phyloP scores from a whole-genome alignment of 2,888 invertebrate genomes.

The Caenorhabditis becei region DNA sequence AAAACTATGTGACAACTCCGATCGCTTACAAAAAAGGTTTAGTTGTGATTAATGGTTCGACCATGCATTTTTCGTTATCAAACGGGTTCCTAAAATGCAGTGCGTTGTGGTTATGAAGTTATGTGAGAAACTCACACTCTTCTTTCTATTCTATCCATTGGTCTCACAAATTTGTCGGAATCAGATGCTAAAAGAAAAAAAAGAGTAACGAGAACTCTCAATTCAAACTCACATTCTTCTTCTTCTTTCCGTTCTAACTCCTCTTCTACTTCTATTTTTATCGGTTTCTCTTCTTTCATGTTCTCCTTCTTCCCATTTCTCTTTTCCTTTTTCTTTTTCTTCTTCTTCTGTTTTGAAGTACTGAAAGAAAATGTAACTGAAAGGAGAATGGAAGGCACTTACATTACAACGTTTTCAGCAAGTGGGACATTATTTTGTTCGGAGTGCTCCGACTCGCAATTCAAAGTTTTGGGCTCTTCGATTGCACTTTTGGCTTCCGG shows the following conservation, averaged over 20 bases:
- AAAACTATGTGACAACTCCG: slow-evolving; percentile 19
- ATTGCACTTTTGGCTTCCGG: neutral
- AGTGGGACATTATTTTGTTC: neutral
- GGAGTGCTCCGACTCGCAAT: neutral
- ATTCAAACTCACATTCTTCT: neutral
- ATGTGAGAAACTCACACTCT: neutral
- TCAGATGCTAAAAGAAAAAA: too few relatives aligned
- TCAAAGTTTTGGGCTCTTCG: neutral
- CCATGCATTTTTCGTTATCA: slow-evolving; percentile 29
- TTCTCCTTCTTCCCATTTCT: neutral
- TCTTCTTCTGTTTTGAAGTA: neutral
- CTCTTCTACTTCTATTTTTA: neutral
- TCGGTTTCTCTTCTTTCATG: neutral
- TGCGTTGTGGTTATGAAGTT: neutral
- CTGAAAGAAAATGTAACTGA: neutral
- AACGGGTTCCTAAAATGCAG: slow-evolving; percentile 22
- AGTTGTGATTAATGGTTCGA: slow-evolving; percentile 29
- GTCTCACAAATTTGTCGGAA: neutral
- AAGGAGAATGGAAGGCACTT: neutral
- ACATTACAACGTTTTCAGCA: neutral
- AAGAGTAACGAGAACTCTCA: neutral
- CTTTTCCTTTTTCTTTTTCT: neutral
- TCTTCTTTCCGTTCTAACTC: neutral
- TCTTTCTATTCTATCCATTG: neutral
- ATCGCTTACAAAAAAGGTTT: neutral